phyloP scores from a whole-genome alignment of 2,113 vertebrate genomes.

The Cyanistes caeruleus region DNA sequence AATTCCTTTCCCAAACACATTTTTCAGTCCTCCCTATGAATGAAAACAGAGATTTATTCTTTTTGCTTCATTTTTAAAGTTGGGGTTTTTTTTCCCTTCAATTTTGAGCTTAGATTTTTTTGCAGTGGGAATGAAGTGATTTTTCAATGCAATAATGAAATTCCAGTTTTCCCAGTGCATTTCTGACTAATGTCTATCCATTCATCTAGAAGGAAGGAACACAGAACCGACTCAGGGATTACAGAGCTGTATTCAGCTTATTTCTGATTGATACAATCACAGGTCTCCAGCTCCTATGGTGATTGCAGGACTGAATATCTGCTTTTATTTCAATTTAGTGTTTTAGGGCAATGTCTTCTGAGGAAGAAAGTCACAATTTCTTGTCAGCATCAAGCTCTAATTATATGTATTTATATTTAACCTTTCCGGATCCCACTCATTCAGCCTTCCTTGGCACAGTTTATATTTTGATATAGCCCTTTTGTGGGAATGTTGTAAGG shows the following conservation, averaged over 20 bases:
- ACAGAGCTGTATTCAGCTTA: neutral
- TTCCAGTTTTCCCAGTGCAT: neutral
- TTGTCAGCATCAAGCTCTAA: slow-evolving; percentile 67
- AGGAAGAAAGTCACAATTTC: slow-evolving; percentile 67
- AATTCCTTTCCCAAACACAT: neutral
- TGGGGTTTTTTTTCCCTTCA: neutral
- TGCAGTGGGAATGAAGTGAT: neutral
- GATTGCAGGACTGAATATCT: slow-evolving; percentile 44
- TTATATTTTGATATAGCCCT: slow-evolving; percentile 58
- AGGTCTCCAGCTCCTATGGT: slow-evolving; percentile 27
- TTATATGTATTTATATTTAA: slow-evolving; percentile 75
- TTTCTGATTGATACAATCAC: slow-evolving; percentile 32
- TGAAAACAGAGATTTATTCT: slow-evolving; percentile 1
- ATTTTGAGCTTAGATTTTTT: neutral
- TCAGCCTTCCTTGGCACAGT: slow-evolving; percentile 56
- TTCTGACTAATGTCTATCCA: neutral
- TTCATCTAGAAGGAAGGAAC: neutral
- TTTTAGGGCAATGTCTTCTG: slow-evolving; percentile 44
- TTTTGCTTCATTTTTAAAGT: neutral
- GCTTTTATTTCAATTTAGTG: slow-evolving; percentile 60
- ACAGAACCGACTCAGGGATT: neutral
- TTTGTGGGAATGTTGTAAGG: slow-evolving; percentile 46
- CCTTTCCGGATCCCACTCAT: slow-evolving; percentile 70
- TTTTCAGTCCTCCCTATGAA: neutral
- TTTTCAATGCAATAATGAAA: slow-evolving; percentile 5